Conservation (phyloP, 2,888 invertebrate genomes). For the Phortica okadai region DNA sequence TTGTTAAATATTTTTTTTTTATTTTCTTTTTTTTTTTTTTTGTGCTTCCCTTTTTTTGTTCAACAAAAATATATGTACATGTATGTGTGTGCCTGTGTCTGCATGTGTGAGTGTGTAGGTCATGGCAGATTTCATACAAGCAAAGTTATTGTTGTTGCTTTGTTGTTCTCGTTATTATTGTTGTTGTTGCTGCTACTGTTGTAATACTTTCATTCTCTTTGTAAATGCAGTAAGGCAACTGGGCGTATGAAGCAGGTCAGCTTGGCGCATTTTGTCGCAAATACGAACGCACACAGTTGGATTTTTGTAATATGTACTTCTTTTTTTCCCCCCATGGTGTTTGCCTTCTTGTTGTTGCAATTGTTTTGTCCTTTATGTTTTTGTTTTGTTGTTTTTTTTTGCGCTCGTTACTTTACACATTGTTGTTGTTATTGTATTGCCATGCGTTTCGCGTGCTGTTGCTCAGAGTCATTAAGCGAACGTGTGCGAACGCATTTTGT, state of each 20-base stretch:
- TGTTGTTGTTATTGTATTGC: constrained; percentile 24
- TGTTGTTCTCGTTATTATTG: constrained; percentile 14
- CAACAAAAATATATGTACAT: constrained; percentile 36
- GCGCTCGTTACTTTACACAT: not conserved
- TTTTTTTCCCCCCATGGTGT: not conserved
- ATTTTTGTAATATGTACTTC: not conserved
- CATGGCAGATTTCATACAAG: constrained; percentile 22
- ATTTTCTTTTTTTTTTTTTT: not conserved
- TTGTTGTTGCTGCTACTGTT: constrained; percentile 7
- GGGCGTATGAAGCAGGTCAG: constrained; percentile 68
- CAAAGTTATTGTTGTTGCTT: constrained; percentile 40
- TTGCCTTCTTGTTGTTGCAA: not conserved
- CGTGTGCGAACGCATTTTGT: not conserved
- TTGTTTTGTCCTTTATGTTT: constrained; percentile 2
- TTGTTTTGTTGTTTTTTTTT: not conserved
- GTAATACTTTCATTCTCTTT: constrained; percentile 45
- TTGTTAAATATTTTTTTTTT: not conserved
- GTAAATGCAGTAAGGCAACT: constrained; percentile 65
- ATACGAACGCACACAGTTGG: not conserved
- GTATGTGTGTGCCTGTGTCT: constrained; percentile 51
- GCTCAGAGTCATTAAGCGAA: constrained; percentile 10
- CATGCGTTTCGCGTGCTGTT: not conserved
- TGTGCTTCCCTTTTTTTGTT: not conserved
- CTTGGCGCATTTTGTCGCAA: constrained; percentile 49
- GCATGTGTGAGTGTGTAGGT: constrained; percentile 18